These are phyloP conservation scores for Heliangelus exortis DNA, from an alignment of 2,797 vertebrate species.

Conservation along the genomic window DNA sequence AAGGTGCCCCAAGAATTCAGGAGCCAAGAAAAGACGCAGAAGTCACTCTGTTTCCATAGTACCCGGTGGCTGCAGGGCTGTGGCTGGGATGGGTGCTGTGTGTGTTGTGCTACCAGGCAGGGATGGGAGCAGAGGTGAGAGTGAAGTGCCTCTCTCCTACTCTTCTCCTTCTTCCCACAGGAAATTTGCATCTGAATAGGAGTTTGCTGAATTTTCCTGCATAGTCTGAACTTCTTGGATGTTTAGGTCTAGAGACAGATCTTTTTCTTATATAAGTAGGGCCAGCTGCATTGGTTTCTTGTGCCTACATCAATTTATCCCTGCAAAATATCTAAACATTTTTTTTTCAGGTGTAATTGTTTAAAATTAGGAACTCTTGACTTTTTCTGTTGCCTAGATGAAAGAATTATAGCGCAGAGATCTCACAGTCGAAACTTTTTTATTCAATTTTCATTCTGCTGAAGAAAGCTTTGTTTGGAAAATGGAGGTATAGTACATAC, in stretches of 20 bases:
- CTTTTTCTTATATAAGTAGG: not conserved
- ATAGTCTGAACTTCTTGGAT: not conserved
- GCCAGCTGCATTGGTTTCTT: not conserved
- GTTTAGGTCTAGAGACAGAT: not conserved
- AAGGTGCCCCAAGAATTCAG: not conserved
- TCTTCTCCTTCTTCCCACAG: not conserved
- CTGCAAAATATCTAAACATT: not conserved
- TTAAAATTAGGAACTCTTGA: not conserved
- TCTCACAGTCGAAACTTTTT: not conserved
- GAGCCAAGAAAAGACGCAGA: not conserved
- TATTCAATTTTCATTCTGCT: not conserved
- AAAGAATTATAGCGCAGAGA: not conserved
- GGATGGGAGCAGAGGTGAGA: not conserved
- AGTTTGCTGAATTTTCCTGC: not conserved
- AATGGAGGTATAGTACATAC: not conserved
- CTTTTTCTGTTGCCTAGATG: not conserved
- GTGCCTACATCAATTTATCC: not conserved
- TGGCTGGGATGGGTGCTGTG: accelerated
- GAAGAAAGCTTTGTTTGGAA: not conserved
- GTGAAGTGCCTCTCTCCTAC: not conserved
- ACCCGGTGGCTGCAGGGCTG: not conserved
- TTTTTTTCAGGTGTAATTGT: not conserved
- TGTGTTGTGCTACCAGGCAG: accelerated
- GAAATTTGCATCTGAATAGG: not conserved
- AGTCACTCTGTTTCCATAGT: not conserved